These are phyloP conservation scores for Cynodonichthys magdalenae DNA, from an alignment of 2,797 vertebrate genomes.

Conservation along the genomic window DNA sequence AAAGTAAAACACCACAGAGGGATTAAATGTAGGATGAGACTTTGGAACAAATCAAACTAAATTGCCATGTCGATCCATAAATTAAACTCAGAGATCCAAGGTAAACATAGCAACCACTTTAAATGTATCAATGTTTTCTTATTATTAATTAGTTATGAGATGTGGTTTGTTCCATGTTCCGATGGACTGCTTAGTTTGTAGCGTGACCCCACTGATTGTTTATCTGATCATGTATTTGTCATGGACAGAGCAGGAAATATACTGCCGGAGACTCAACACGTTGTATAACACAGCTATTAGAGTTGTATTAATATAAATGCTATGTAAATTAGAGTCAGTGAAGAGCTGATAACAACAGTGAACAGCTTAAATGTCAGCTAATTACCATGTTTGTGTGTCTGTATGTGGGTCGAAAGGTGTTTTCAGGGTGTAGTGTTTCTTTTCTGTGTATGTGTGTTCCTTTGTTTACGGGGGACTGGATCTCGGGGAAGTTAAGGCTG, in stretches of 20 bases:
- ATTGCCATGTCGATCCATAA: too few species aligned
- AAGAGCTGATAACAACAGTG: not conserved
- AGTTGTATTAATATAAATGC: not conserved
- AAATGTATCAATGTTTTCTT: not conserved
- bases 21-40: not conserved
- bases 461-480: conserved; percentile 18
- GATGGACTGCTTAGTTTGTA: not conserved
- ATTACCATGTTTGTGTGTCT: not conserved
- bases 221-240: not conserved
- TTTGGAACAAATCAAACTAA: not conserved
- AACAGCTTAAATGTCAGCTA: conserved; percentile 22
- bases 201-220: not conserved
- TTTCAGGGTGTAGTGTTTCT: conserved; percentile 13
- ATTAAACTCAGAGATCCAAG: not conserved
- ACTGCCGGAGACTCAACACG: not conserved
- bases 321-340: not conserved
- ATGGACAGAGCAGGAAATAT: not conserved
- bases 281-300: not conserved
- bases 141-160: not conserved
- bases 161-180: not conserved
- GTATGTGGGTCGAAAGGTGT: not conserved
- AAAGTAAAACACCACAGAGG: not conserved
- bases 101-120: not conserved
- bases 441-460: not conserved
- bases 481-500: conserved; percentile 27